These are phyloP conservation scores for Carapus acus DNA, from an alignment of 2,797 vertebrate genomes.

Conservation along the genomic window DNA sequence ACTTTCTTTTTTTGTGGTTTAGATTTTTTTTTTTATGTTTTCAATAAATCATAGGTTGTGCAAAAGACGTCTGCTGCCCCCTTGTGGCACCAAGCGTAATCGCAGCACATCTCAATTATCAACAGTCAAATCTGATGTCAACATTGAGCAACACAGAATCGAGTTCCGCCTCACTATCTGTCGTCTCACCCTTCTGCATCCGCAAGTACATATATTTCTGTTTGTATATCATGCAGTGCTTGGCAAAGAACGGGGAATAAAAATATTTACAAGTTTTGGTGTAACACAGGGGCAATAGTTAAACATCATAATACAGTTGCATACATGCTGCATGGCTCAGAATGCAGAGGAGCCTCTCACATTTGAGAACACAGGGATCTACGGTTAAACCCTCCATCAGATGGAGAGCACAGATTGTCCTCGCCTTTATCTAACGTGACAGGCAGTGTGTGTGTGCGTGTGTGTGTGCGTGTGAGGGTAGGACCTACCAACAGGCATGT, in stretches of 20 bases:
- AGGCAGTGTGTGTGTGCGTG: constrained; percentile 40
- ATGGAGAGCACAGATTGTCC: constrained; percentile 28
- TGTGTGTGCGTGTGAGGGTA: constrained; percentile 29
- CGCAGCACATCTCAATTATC: background rate
- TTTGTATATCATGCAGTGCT: too few species aligned
- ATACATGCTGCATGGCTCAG: too few species aligned
- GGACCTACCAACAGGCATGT: constrained; percentile 51
- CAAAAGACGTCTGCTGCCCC: constrained; percentile 58
- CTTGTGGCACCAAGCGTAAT: constrained; percentile 38
- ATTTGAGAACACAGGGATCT: constrained; percentile 6
- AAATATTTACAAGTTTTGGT: too few species aligned
- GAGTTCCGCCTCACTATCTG: too few species aligned
- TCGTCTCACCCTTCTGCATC: background rate
- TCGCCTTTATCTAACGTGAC: constrained; percentile 52
- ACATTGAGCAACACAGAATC: too few species aligned
- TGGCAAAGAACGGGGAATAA: too few species aligned
- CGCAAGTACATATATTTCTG: too few species aligned
- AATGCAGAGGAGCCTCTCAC: too few species aligned
- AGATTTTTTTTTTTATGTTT: too few species aligned
- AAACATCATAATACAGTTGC: too few species aligned
- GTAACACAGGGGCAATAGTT: too few species aligned
- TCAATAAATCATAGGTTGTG: constrained; percentile 3
- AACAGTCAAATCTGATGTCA: background rate
- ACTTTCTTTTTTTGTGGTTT: too few species aligned
- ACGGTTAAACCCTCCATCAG: constrained; percentile 13